Evolutionary conservation across 2,888 invertebrate genomes (phyloP).

Genomic region (Caenorhabditis sp.): DNA sequence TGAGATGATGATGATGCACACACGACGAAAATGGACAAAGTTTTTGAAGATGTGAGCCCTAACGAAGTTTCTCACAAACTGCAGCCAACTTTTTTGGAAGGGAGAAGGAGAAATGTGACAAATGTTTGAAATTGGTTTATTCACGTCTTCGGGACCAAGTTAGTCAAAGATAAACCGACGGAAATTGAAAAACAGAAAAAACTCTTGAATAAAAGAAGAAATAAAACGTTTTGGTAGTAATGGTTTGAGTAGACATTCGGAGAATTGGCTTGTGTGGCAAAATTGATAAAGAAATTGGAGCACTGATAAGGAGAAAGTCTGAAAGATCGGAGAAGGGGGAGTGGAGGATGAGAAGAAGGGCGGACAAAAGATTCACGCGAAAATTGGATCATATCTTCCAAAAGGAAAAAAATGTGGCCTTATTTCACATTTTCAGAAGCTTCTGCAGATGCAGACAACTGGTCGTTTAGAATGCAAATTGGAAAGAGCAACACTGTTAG

Average conservation of each 20-base stretch:
- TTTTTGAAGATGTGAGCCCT: constrained; percentile 53
- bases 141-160: constrained; percentile 50
- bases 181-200: constrained; percentile 20
- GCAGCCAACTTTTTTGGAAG: constrained; percentile 36
- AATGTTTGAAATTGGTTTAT: constrained; percentile 59
- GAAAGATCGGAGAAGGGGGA: constrained; percentile 17
- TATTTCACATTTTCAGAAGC: constrained; percentile 20
- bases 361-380: neutral
- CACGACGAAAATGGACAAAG: constrained; percentile 43
- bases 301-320: constrained; percentile 11
- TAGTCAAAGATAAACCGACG: constrained; percentile 42
- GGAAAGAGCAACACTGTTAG: constrained; percentile 13
- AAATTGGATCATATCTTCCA: neutral
- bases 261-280: constrained; percentile 9
- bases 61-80: constrained; percentile 58
- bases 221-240: constrained; percentile 7
- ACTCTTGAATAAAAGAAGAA: neutral
- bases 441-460: constrained; percentile 26
- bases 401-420: constrained; percentile 26
- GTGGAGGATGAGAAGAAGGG: neutral
- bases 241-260: constrained; percentile 23
- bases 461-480: constrained; percentile 46
- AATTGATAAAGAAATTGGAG: constrained; percentile 23
- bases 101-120: constrained; percentile 51
- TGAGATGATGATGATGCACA: constrained; percentile 46